Conservation (phyloP, 2,113 vertebrate genomes). For the Carassius gibelio region DNA sequence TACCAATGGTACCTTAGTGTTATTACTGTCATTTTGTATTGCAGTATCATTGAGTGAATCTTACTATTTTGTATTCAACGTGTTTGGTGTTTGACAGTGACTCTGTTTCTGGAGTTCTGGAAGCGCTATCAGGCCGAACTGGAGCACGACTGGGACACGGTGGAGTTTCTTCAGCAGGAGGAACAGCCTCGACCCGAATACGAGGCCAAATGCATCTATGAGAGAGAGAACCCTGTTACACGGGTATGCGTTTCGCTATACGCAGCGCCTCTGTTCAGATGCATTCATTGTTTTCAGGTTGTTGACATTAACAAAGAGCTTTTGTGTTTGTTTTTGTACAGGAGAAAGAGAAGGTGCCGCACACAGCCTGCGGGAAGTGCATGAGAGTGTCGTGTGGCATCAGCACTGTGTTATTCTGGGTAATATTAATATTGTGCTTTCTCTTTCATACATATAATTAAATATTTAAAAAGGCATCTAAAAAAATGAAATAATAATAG, state of each 20-base stretch:
- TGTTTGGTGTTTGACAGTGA: constrained; percentile 75
- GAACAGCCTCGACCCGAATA: constrained; percentile 94
- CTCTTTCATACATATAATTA: constrained; percentile 21
- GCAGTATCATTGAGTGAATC: not conserved
- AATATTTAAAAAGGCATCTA: not conserved
- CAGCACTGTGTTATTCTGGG: constrained; percentile 93
- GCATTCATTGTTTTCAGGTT: not conserved
- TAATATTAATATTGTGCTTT: constrained; percentile 73
- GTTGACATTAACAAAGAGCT: not conserved
- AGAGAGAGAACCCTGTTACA: constrained; percentile 79
- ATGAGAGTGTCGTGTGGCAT: constrained; percentile 84
- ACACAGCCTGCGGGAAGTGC: constrained; percentile 85
- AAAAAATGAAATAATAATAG: not conserved
- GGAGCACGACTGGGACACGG: constrained; percentile 94
- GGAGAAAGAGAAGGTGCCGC: constrained; percentile 87
- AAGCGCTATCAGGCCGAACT: constrained; percentile 90
- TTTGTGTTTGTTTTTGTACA: constrained; percentile 63
- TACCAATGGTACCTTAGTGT: not conserved
- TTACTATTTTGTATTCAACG: not conserved
- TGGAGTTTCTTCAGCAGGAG: constrained; percentile 93
- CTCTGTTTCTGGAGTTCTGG: constrained; percentile 96
- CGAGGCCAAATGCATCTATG: constrained; percentile 87
- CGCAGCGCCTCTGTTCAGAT: not conserved
- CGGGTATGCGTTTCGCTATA: constrained; percentile 63
- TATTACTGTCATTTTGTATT: not conserved